Evolutionary conservation across 1,140 invertebrate genomes (phyloP), one percentile per base, ranked within the genome.

Genomic region (Eubasilissa regina): DNA sequence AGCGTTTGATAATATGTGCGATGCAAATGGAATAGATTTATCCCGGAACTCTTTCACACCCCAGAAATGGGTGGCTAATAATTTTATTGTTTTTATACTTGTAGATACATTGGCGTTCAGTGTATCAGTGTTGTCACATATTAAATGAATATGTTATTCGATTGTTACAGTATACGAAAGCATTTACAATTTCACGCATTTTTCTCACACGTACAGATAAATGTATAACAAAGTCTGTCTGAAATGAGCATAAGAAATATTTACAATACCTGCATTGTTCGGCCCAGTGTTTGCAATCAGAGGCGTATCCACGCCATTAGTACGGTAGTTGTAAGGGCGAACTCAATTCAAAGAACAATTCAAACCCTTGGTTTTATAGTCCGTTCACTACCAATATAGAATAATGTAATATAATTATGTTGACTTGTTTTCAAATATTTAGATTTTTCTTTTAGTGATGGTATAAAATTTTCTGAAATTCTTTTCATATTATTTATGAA

Each of bases 231-330:
- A 43, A 6, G 64, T 68, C 6, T 8, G 10, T 9, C 12, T 1
- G 47, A 17, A 68, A 47, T 45, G 44, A 15, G 45, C 64, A 6
- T 17, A 47, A 44, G 64, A 48, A 68, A 68, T 68, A 68, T 68
- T 68, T 68, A 73, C 68, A 73, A 73, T 53, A n/a, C 12, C 68
- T 55, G 68, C 51, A 25, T 73, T 73, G 68, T 73, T 51, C 64
- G 17, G 44, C 43, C 56, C 68, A 53, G 68, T 73, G 68, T 73
- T 55, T 55, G 68, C 47, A 35, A 55, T 55, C 47, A 73, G 47
- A 73, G 68, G 68, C 68, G 68, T 73, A 55, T 51, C 68, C 68
- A 35, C 53, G 19, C 47, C 68, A 73, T 73, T 73, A 73, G 68
- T 55, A 73, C 68, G 68, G 48, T 73, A 73, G 68, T 73, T 73